phyloP scores from a whole-genome alignment of 2,888 invertebrate species.

The Lepidonotus clava region DNA sequence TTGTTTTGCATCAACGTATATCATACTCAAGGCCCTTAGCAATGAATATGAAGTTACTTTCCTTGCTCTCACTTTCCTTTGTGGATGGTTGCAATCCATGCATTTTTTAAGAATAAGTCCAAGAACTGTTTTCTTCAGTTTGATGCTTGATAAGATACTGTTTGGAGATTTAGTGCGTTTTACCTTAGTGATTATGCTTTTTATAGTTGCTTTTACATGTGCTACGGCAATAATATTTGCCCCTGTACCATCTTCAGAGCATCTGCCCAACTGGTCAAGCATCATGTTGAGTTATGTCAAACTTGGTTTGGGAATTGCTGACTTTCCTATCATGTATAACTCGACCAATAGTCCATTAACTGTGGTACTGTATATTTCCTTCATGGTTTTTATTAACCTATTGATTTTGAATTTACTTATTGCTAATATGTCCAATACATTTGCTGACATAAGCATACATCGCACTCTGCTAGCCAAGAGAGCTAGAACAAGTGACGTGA shows the following conservation, averaged over 20 bases:
- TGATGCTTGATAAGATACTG: not conserved
- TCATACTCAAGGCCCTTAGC: too few species aligned
- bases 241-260: not conserved
- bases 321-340: not conserved
- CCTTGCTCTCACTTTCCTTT: not conserved
- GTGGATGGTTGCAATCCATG: not conserved
- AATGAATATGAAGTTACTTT: not conserved
- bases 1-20: too few species aligned
- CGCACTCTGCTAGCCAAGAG: not conserved
- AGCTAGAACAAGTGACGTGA: not conserved
- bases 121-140: not conserved
- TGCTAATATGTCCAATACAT: not conserved
- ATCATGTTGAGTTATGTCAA: conserved; percentile 3
- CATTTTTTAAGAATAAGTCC: not conserved
- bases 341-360: not conserved
- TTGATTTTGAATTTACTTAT: not conserved
- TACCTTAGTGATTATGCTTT: not conserved
- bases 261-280: not conserved
- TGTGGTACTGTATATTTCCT: not conserved
- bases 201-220: not conserved
- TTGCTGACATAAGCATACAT: not conserved
- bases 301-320: not conserved
- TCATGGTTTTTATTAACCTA: not conserved
- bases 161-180: not conserved
- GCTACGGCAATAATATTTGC: not conserved